phyloP scores from a whole-genome alignment of 2,797 vertebrate genomes.

The Fundulus diaphanus region DNA sequence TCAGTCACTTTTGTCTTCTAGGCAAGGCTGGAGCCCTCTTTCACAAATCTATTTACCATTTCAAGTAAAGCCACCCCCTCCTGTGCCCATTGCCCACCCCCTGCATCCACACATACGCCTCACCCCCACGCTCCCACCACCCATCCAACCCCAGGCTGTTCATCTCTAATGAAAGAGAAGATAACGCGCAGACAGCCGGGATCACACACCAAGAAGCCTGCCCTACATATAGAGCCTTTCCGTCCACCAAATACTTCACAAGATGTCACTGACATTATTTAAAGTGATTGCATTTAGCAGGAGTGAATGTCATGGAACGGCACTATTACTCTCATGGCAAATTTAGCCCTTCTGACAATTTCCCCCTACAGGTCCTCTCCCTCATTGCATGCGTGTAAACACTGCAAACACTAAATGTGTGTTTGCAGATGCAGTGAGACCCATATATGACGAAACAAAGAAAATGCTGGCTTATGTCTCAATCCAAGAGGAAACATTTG shows the following conservation, averaged over 20 bases:
- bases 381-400: background rate
- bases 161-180: slow-evolving; percentile 88
- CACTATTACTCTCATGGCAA: slow-evolving; percentile 76
- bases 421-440: slow-evolving; percentile 56
- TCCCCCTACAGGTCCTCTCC: slow-evolving; percentile 66
- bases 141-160: slow-evolving; percentile 85
- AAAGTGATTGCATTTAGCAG: slow-evolving; percentile 82
- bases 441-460: slow-evolving; percentile 61
- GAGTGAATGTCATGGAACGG: slow-evolving; percentile 75
- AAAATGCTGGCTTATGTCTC: slow-evolving; percentile 69
- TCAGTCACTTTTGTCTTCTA: slow-evolving; percentile 85
- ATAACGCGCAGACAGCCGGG: slow-evolving; percentile 78
- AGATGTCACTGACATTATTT: slow-evolving; percentile 81
- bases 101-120: slow-evolving; percentile 37
- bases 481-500: slow-evolving; percentile 68
- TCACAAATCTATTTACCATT: slow-evolving; percentile 86
- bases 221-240: slow-evolving; percentile 78
- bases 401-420: slow-evolving; percentile 44
- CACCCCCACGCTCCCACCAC: slow-evolving; percentile 54
- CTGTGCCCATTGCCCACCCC: slow-evolving; percentile 60
- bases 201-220: slow-evolving; percentile 81
- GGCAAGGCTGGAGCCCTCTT: slow-evolving; percentile 81
- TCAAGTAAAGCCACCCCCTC: slow-evolving; percentile 62
- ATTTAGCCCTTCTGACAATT: slow-evolving; percentile 75
- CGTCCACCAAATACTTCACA: slow-evolving; percentile 78